phyloP scores from a whole-genome alignment of 2,797 vertebrate genomes.

The Phataginus tetradactyla region DNA sequence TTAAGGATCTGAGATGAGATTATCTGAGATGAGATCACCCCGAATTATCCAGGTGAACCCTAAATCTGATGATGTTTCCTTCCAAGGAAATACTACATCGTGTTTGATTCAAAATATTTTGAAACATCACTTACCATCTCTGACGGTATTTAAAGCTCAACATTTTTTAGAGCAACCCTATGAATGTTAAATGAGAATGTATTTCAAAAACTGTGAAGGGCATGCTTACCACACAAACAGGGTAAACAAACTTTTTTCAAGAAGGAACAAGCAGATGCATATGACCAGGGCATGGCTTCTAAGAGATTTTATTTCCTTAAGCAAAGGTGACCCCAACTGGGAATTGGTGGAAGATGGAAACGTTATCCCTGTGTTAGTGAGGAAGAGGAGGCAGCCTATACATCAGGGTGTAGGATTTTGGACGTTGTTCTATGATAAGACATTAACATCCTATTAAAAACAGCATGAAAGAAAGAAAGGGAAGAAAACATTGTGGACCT shows the following conservation, averaged over 20 bases:
- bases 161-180: not conserved
- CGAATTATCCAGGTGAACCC: not conserved
- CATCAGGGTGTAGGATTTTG: not conserved
- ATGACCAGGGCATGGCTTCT: not conserved
- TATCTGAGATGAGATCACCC: not conserved
- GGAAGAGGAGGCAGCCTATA: not conserved
- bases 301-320: constrained; percentile 7
- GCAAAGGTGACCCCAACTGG: not conserved
- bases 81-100: not conserved
- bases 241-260: not conserved
- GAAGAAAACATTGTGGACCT: not conserved
- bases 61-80: not conserved
- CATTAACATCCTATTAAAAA: not conserved
- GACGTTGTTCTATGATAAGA: not conserved
- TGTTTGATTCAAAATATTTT: constrained; percentile 7
- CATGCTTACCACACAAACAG: too few relatives aligned
- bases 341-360: not conserved
- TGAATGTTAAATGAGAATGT: not conserved
- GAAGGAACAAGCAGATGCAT: not conserved
- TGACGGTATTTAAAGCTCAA: not conserved
- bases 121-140: not conserved
- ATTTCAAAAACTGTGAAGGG: not conserved
- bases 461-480: not conserved
- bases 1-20: not conserved
- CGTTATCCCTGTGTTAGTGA: not conserved